These are phyloP conservation scores for Sebastes reedi DNA, from an alignment of 2,797 vertebrate species.

Conservation along the genomic window DNA sequence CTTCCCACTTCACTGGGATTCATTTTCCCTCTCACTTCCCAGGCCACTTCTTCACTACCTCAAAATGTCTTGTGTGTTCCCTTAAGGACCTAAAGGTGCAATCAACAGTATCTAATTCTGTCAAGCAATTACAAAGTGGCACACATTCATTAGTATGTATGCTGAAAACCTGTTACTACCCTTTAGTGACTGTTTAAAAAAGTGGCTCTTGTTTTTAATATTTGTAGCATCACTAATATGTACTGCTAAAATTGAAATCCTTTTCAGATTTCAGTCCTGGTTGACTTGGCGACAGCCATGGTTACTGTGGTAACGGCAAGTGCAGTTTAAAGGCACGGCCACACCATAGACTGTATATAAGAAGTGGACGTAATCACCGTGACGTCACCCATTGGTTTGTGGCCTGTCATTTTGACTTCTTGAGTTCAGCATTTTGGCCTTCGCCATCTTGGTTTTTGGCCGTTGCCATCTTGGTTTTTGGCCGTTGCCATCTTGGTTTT, in stretches of 20 bases:
- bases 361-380: no score
- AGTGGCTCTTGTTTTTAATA: background rate
- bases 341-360: no score
- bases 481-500: accelerated
- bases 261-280: background rate
- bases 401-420: no score
- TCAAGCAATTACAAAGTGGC: conserved; percentile 40
- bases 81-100: conserved; percentile 24
- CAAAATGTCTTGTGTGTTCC: conserved; percentile 46
- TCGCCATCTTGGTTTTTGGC: no score
- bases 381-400: no score
- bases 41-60: conserved; percentile 51
- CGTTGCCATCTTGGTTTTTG: accelerated
- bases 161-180: background rate
- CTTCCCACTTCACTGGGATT: conserved; percentile 65
- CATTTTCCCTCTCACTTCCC: conserved; percentile 79
- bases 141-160: background rate
- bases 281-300: background rate
- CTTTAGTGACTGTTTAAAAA: background rate
- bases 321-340: background rate
- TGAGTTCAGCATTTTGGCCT: no score
- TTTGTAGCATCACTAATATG: background rate
- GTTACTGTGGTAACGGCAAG: background rate
- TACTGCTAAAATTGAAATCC: background rate
- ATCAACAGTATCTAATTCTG: conserved; percentile 39